Evolutionary conservation across 2,113 vertebrate species (phyloP).

Genomic region (Rissa tridactyla): DNA sequence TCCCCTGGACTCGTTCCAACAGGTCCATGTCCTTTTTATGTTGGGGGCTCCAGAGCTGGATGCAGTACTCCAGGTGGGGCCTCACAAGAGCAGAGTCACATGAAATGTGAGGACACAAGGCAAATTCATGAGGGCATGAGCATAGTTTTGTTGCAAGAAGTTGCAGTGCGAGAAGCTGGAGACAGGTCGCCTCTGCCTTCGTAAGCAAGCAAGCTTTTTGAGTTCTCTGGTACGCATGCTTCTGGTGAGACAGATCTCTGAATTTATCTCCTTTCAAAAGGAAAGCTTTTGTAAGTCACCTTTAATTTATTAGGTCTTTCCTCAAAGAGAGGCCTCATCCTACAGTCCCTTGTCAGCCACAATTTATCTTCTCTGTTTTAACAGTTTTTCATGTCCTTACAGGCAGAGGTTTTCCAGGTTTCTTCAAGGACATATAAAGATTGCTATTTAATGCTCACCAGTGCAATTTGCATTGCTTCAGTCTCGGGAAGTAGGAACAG

Average conservation of each 20-base stretch:
- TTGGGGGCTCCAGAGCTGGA: background rate
- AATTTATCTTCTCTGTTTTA: background rate
- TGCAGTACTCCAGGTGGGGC: background rate
- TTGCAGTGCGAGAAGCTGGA: background rate
- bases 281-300: background rate
- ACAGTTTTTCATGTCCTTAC: background rate
- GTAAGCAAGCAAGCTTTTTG: background rate
- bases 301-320: constrained; percentile 31
- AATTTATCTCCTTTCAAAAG: background rate
- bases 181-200: background rate
- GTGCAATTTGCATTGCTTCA: background rate
- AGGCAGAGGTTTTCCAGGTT: background rate
- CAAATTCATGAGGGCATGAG: background rate
- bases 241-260: background rate
- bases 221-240: background rate
- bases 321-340: background rate
- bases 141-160: background rate
- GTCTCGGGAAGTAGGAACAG: background rate
- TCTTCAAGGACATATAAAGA: background rate
- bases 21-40: background rate
- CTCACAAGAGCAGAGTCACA: background rate
- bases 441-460: background rate
- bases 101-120: accelerated
- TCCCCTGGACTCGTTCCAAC: background rate
- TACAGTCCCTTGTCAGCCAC: background rate